Conservation (phyloP, 2,888 invertebrate genomes). For the Trisateles emortualis region DNA sequence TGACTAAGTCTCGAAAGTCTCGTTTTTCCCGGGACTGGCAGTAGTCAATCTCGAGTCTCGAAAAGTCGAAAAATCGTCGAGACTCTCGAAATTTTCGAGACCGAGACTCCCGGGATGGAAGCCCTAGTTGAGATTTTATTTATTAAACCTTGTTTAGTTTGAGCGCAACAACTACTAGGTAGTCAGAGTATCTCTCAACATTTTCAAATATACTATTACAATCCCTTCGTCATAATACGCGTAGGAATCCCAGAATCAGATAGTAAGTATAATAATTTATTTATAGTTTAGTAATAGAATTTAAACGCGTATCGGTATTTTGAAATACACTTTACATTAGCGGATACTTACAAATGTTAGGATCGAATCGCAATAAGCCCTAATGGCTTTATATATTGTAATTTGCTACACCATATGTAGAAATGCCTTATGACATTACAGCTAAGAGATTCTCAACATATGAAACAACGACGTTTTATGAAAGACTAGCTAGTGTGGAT, state of each 20-base stretch:
- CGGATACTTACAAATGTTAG: constrained; percentile 23
- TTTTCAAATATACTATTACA: background rate
- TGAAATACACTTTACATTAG: constrained; percentile 1
- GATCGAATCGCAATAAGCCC: constrained; percentile 18
- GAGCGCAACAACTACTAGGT: too few species aligned
- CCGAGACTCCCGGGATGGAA: too few species aligned
- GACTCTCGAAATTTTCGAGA: too few species aligned
- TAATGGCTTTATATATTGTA: constrained; percentile 40
- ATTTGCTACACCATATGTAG: constrained; percentile 30
- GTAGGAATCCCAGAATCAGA: background rate
- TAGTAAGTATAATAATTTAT: background rate
- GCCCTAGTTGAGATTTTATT: too few species aligned
- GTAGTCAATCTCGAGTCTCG: too few species aligned
- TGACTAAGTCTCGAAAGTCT: too few species aligned
- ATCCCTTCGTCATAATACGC: background rate
- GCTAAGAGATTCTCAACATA: constrained; percentile 28
- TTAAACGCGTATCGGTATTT: background rate
- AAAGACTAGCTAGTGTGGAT: too few species aligned
- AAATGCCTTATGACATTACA: constrained; percentile 28
- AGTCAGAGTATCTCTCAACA: too few species aligned
- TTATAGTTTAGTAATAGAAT: constrained; percentile 3
- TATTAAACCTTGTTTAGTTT: too few species aligned
- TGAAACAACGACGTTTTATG: too few species aligned
- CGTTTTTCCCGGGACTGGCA: too few species aligned
- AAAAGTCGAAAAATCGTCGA: too few species aligned